phyloP scores from a whole-genome alignment of 1,140 invertebrate species.

The Papilio aristodemus region DNA sequence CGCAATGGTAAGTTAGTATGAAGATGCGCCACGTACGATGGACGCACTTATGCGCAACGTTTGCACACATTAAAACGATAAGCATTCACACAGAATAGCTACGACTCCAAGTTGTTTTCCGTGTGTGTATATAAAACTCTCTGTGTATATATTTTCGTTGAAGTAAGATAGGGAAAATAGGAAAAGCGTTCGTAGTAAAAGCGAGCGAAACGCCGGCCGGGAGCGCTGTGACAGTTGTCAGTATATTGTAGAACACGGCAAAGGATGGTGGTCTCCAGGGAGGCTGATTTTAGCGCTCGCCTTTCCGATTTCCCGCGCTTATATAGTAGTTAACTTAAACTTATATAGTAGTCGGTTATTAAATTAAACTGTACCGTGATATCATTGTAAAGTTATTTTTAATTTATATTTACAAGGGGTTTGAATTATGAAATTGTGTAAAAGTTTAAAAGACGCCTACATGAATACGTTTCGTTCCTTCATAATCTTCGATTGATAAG shows the following conservation, averaged over 20 bases:
- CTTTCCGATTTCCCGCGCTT: conserved; percentile 68
- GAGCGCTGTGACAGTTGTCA: conserved; percentile 62
- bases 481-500: conserved; percentile 21
- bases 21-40: conserved; percentile 57
- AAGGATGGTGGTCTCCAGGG: conserved; percentile 65
- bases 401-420: not conserved
- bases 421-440: conserved; percentile 28
- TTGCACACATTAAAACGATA: conserved; percentile 45
- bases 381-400: not conserved
- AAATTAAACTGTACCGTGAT: conserved; percentile 33
- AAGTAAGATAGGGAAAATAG: conserved; percentile 73
- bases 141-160: conserved; percentile 65
- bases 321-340: conserved; percentile 54
- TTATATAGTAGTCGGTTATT: conserved; percentile 38
- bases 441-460: not conserved
- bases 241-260: conserved; percentile 59
- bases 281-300: conserved; percentile 53
- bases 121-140: conserved; percentile 61
- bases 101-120: conserved; percentile 52
- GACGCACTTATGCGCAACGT: conserved; percentile 47
- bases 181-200: conserved; percentile 68
- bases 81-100: conserved; percentile 43
- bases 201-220: conserved; percentile 60
- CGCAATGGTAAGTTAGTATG: conserved; percentile 48
- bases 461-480: conserved; percentile 15